Base-by-base conservation (phyloP, 2,113 vertebrate species). In the Grus americana region DNA sequence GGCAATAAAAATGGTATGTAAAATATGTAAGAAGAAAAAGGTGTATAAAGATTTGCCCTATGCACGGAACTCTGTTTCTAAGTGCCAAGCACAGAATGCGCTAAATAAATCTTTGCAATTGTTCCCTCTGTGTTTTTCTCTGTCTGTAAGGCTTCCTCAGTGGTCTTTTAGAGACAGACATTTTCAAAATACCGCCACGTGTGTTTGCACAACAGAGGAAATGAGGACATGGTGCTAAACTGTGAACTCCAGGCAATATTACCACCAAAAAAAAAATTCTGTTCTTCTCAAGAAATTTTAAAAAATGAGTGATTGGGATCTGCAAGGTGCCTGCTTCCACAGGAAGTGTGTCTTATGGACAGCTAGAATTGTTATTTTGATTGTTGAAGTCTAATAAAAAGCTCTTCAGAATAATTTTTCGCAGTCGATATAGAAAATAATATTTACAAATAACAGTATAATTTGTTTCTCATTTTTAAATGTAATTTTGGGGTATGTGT, bases 91-190 rank as follows among this genome's bases (percentile, higher is more conserved):
- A 99, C 99, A 98, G 97, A 98, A 98, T 93, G 95, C 98, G 97
- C 98, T 98, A 98, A 99, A 99, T 99, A 99, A 99, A 99, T 97
- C 97, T 98, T 98, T 98, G 97, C 98, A 98, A 98, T 98, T 98
- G 93, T 98, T 98, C 90, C 78, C 38, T 85, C 49, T 38, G 95
- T 42, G 94, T 94, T 97, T 93, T 95, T 32, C 94, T 91, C 93
- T 75, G 36, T 85, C 86, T 95, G 15, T 71, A 71, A 95, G 46
- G 76, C 24, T 95, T 91, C 57, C 49, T 84, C 46, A 17, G 24
- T 49, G 40, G 36, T 88, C 36, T 91, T 76, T 58, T 72, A 52
- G 50, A 65, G 59, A 68, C 46, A 87, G 52, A 65, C 21, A 8
- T 27, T 81, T 92, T 72, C 8, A 49, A 76, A 91, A 68, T 74